A percentile compares a stretch with the other conserved stretches of the same genome.
These are phyloP conservation scores for Crenuchus spilurus DNA, from an alignment of 2,797 vertebrate genomes.

Conservation along the genomic window DNA sequence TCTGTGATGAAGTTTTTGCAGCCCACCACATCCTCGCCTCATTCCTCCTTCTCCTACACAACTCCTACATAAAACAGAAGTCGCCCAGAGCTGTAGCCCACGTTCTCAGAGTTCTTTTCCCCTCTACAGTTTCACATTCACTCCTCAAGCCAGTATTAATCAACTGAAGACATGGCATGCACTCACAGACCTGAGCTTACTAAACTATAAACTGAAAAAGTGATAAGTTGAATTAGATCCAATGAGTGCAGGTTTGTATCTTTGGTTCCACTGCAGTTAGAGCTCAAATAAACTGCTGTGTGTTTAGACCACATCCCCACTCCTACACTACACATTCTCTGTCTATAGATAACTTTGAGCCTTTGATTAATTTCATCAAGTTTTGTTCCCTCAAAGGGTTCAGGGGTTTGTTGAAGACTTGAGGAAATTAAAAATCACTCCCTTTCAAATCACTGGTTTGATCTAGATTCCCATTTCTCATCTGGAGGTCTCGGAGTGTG, in stretches of 20 bases:
- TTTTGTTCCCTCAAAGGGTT: background rate
- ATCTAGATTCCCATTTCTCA: conserved; percentile 43
- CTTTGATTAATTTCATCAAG: conserved; percentile 29
- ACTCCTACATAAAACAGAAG: conserved; percentile 3
- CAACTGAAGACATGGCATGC: background rate
- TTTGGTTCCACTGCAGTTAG: no score
- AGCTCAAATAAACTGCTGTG: conserved; percentile 10
- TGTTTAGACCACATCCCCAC: background rate
- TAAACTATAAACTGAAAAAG: no score
- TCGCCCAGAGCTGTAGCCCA: background rate
- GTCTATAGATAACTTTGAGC: conserved; percentile 8
- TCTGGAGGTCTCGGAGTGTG: conserved; percentile 34
- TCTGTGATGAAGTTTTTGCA: background rate
- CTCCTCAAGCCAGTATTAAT: background rate
- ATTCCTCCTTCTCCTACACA: background rate
- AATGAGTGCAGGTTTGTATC: no score
- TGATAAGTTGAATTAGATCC: background rate
- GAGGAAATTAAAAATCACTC: conserved; percentile 37
- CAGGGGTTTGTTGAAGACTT: conserved; percentile 9
- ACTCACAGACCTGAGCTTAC: no score
- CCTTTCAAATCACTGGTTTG: conserved; percentile 41
- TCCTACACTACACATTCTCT: background rate
- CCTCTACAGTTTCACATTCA: background rate
- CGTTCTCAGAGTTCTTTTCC: background rate
- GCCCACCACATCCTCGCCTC: background rate